Conservation (phyloP, 2,797 vertebrate species). For the Lateolabrax maculatus region DNA sequence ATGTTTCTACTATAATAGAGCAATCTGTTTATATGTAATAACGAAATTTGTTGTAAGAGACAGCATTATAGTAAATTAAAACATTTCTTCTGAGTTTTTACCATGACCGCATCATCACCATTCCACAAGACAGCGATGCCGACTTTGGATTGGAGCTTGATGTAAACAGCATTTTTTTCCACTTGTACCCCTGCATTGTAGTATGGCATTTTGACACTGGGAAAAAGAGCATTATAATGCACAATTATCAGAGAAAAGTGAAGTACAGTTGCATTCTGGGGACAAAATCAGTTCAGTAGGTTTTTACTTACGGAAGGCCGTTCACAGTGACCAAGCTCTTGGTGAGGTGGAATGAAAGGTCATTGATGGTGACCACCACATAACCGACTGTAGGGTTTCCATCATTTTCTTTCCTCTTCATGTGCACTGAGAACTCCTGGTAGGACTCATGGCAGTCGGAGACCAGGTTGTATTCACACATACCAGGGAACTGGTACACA, state of each 20-base stretch:
- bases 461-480: slow-evolving; percentile 93
- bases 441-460: slow-evolving; percentile 90
- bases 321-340: slow-evolving; percentile 83
- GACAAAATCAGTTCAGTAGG: no score
- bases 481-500: slow-evolving; percentile 90
- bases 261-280: not conserved
- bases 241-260: not conserved
- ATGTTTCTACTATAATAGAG: no score
- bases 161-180: slow-evolving; percentile 87
- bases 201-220: slow-evolving; percentile 88
- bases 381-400: slow-evolving; percentile 83
- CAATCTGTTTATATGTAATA: no score
- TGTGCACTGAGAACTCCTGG: slow-evolving; percentile 91
- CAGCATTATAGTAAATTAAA: no score
- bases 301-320: slow-evolving; percentile 84
- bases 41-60: no score
- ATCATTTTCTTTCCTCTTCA: slow-evolving; percentile 78
- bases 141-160: slow-evolving; percentile 89
- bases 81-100: slow-evolving; percentile 70
- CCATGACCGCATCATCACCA: slow-evolving; percentile 91
- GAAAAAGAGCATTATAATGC: not conserved
- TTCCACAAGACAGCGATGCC: slow-evolving; percentile 94
- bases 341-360: slow-evolving; percentile 85
- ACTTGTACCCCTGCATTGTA: slow-evolving; percentile 87
- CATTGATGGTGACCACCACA: slow-evolving; percentile 87